phyloP scores from a whole-genome alignment of 1,140 invertebrate species.

The Drosophila persimilis region DNA sequence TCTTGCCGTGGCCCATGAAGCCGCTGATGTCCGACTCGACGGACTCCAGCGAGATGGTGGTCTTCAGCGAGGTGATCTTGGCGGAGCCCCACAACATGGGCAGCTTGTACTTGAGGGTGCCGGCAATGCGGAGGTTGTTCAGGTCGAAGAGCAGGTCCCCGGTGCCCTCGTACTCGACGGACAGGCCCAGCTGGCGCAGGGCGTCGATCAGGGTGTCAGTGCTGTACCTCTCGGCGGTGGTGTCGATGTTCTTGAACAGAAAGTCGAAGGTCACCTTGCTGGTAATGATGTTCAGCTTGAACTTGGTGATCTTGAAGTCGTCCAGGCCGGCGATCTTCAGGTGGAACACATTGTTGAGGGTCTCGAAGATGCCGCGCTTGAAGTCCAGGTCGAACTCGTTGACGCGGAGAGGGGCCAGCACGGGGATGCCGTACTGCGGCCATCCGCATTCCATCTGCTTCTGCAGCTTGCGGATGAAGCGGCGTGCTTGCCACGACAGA shows the following conservation, averaged over 20 bases:
- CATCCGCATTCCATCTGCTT: slow-evolving; percentile 78
- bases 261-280: slow-evolving; percentile 74
- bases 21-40: slow-evolving; percentile 68
- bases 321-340: slow-evolving; percentile 73
- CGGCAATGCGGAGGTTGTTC: slow-evolving; percentile 68
- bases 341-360: slow-evolving; percentile 68
- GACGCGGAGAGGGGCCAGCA: slow-evolving; percentile 66
- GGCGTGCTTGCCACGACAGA: slow-evolving; percentile 75
- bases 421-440: slow-evolving; percentile 68
- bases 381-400: slow-evolving; percentile 56
- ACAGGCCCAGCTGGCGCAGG: slow-evolving; percentile 67
- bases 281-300: slow-evolving; percentile 70
- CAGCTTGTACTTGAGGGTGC: slow-evolving; percentile 71
- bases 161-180: slow-evolving; percentile 73
- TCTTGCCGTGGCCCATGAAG: slow-evolving; percentile 71
- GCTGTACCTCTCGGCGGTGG: slow-evolving; percentile 67
- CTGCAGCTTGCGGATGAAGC: slow-evolving; percentile 71
- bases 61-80: slow-evolving; percentile 72
- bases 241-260: slow-evolving; percentile 63
- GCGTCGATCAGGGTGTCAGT: slow-evolving; percentile 76
- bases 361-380: slow-evolving; percentile 72
- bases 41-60: slow-evolving; percentile 57
- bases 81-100: slow-evolving; percentile 77
- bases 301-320: slow-evolving; percentile 69
- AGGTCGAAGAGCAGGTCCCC: slow-evolving; percentile 67